These are phyloP conservation scores for Eurytoma adleriae DNA, from an alignment of 2,888 invertebrate genomes.

Conservation along the genomic window DNA sequence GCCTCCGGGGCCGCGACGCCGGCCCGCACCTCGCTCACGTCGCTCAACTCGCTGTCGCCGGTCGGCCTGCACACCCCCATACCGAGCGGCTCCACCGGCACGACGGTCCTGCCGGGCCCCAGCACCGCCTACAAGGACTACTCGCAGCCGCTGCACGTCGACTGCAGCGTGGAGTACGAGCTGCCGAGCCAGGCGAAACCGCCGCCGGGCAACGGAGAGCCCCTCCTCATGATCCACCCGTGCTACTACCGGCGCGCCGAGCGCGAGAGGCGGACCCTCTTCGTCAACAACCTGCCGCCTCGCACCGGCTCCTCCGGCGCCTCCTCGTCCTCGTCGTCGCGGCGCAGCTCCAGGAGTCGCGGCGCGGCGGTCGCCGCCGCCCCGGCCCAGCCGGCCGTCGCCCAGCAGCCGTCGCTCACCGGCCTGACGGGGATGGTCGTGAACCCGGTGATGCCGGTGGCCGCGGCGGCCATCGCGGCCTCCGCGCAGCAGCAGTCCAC, in stretches of 20 bases:
- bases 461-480: conserved; percentile 54
- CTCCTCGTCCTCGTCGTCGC: conserved; percentile 33
- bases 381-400: not conserved
- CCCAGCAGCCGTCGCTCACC: conserved; percentile 12
- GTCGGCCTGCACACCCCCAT: conserved; percentile 47
- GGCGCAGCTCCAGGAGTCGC: conserved; percentile 1
- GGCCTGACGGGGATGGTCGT: conserved; percentile 40
- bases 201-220: conserved; percentile 88
- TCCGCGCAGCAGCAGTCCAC: conserved; percentile 56
- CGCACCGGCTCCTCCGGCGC: conserved; percentile 73
- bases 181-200: conserved; percentile 92
- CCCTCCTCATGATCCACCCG: conserved; percentile 92
- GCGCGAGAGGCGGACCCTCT: conserved; percentile 88
- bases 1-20: conserved; percentile 77
- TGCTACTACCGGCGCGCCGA: conserved; percentile 93
- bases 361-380: not conserved
- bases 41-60: conserved; percentile 75
- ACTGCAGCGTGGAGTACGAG: conserved; percentile 94
- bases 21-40: conserved; percentile 67
- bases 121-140: conserved; percentile 81
- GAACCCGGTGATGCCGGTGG: conserved; percentile 50
- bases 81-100: conserved; percentile 69
- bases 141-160: conserved; percentile 91
- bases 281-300: conserved; percentile 89
- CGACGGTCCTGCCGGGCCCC: conserved; percentile 61